Base-by-base conservation (phyloP, 2,888 invertebrate species). In the Allophyes oxyacanthae region DNA sequence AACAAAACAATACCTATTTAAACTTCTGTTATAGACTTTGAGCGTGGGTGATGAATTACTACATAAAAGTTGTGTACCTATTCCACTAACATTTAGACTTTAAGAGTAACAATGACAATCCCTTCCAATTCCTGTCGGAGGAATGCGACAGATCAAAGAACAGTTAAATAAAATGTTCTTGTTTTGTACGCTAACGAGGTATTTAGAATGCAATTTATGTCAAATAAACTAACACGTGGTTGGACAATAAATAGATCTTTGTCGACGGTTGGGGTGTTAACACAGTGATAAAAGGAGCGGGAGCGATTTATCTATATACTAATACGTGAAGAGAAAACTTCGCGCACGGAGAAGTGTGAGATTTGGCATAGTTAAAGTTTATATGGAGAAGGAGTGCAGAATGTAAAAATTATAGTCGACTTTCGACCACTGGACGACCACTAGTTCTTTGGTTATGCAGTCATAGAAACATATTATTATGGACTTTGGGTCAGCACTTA, bases 181-280 rank as follows among this genome's bases (percentile, higher is more conserved):
- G 71, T 71, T 75, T 81, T 77, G 64, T 81, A 75, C 83, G 37
- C 87, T 91, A 91, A 89, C 87, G 83, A 86, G 85, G 79, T 80
- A 82, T 85, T 89, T 82, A 83, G 87, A 88, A 89, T 87, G 84
- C 82, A 78, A 86, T 91, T 91, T 88, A 89, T 89, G 89, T 90
- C 88, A 91, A 91, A 90, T 88, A 90, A 88, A 92, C 81, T 86
- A 89, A 89, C 90, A 88, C 91, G 89, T 87, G 86, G 76, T 80
- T 58, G 51, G 80, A 84, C 84, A 86, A 90, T 91, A 91, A 91
- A 92, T 91, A 91, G 89, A 91, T 89, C 86, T 86, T 68, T 79
- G 88, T 80, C 79, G 79, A 75, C 71, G 64, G 64, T 46, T 58
- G 33, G 45, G 64, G 45, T 56, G 48, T 0, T 73, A 63, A 6